Evolutionary conservation across 2,113 vertebrate genomes (phyloP), one percentile per base, ranked within the genome.

Genomic region (Mesocricetus auratus): DNA sequence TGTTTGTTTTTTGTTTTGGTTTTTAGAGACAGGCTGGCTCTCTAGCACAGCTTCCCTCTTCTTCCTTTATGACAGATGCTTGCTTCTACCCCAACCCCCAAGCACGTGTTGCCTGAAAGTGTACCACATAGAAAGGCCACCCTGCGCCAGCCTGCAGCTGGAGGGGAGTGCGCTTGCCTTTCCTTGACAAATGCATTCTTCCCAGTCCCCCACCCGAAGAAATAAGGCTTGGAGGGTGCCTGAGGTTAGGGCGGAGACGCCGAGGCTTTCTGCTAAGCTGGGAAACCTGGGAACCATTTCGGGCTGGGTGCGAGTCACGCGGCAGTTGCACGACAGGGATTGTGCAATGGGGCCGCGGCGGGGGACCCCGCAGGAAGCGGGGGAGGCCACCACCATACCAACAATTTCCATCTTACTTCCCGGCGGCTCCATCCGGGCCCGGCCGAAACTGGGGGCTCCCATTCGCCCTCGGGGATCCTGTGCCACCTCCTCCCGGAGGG

Each of bases 281-380:
- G 47, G 69, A 71, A 90, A 91, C 93, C 83, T 74, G 93, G 82
- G 91, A 93, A 95, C 92, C 47, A 56, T 71, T 91, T 12, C 73
- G 79, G 93, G 47, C 79, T 83, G 50, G 4, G n/a, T 45, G 78
- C 45, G 26, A 92, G 94, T 96, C 96, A 97, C 94, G 95, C 24
- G 92, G 95, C 95, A 39, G 4, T 74, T 83, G 71, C 95, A 79
- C 19, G 19, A 81, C 92, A 88, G 86, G 56, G 45, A 79, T 96
- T 96, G 89, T 90, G 97, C 96, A 97, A 97, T 4, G n/a, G 90
- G 56, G 39, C 62, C 15, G 21, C 24, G 4, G 39, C 29, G 66
- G 21, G 89, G 68, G 31, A 62, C 56, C n/a, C 42, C 47, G 22
- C 42, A 87, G 73, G 53, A 89, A 68, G 60, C 22, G 53, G 75